A percentile compares a stretch with the other conserved stretches of the same genome.
Conservation (phyloP, 2,888 invertebrate species). For the Diplolepis rosae region DNA sequence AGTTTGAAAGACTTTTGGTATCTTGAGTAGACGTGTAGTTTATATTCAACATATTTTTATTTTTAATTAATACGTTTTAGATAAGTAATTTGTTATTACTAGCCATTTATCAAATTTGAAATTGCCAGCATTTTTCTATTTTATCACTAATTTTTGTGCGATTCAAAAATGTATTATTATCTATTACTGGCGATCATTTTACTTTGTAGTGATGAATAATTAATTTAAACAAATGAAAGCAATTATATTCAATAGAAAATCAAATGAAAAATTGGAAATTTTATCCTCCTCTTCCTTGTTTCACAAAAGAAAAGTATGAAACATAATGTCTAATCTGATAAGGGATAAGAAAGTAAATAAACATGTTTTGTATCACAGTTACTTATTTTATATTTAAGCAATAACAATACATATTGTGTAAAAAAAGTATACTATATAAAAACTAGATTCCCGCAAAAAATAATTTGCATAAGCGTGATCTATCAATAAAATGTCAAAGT, state of each 20-base stretch:
- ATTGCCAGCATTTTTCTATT: not conserved
- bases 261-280: not conserved
- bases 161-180: not conserved
- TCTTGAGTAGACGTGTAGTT: not conserved
- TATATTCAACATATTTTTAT: not conserved
- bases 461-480: no score
- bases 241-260: not conserved
- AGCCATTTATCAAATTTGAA: not conserved
- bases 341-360: not conserved
- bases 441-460: no score
- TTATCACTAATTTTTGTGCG: not conserved
- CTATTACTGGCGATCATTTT: not conserved
- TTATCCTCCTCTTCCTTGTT: not conserved
- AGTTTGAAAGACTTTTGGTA: not conserved
- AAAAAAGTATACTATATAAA: slow-evolving; percentile 11
- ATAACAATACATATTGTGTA: slow-evolving; percentile 41
- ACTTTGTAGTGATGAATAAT: not conserved
- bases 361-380: slow-evolving; percentile 48
- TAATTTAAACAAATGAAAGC: not conserved
- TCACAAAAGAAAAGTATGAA: not conserved
- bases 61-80: not conserved
- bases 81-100: not conserved
- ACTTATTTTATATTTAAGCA: slow-evolving; percentile 47
- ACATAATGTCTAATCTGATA: not conserved
- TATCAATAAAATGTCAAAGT: no score